Conservation (phyloP, 2,888 invertebrate species). For the Andrena flavipes region DNA sequence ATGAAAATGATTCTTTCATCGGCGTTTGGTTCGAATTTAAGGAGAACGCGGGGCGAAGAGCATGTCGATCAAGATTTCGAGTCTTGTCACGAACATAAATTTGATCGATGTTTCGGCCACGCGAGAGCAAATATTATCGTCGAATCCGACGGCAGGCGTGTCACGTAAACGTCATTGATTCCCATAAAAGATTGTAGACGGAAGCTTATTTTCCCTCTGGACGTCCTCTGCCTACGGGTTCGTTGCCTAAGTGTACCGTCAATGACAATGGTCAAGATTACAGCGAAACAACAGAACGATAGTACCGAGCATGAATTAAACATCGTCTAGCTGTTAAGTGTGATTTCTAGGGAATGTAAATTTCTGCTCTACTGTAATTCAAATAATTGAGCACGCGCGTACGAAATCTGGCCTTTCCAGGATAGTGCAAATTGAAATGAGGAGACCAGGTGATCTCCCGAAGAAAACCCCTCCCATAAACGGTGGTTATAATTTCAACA, state of each 20-base stretch:
- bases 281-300: not conserved
- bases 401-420: too few relatives aligned
- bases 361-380: not conserved
- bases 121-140: conserved; percentile 34
- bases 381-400: too few relatives aligned
- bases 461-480: too few relatives aligned
- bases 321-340: not conserved
- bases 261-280: not conserved
- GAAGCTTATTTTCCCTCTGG: conserved; percentile 43
- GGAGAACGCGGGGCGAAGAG: not conserved
- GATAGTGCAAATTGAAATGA: too few relatives aligned
- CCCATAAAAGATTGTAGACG: conserved; percentile 48
- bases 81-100: conserved; percentile 42
- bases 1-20: not conserved
- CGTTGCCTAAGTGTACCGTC: conserved; percentile 19
- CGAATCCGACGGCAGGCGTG: conserved; percentile 32
- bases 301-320: not conserved
- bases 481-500: too few relatives aligned
- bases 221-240: conserved; percentile 9
- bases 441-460: too few relatives aligned
- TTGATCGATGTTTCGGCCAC: conserved; percentile 47
- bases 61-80: not conserved
- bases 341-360: conserved; percentile 7
- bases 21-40: not conserved
- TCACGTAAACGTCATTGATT: conserved; percentile 58